These are phyloP conservation scores for Cheilosia impressa DNA, from an alignment of 2,888 invertebrate species.

Conservation along the genomic window DNA sequence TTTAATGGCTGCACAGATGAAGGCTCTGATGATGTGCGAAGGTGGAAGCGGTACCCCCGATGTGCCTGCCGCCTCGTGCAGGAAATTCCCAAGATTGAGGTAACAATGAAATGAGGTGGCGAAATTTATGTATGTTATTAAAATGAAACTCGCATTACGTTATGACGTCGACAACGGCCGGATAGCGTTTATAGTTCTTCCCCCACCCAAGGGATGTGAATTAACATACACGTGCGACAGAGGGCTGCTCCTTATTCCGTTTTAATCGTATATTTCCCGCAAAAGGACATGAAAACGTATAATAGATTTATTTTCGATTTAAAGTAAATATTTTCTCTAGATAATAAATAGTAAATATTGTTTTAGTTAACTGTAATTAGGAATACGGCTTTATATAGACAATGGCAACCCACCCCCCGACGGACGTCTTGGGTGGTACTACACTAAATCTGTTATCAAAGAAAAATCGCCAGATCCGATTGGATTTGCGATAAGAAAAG, in stretches of 20 bases:
- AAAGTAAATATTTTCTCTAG: background rate
- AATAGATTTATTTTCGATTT: background rate
- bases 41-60: slow-evolving; percentile 20
- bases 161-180: slow-evolving; percentile 15
- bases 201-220: slow-evolving; percentile 44
- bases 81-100: slow-evolving; percentile 42
- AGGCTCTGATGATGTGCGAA: slow-evolving; percentile 64
- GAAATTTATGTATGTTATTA: slow-evolving; percentile 73
- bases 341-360: background rate
- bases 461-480: too few species aligned
- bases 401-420: too few species aligned
- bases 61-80: slow-evolving; percentile 12
- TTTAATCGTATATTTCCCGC: background rate
- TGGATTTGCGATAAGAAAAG: too few species aligned
- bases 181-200: slow-evolving; percentile 41
- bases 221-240: slow-evolving; percentile 68
- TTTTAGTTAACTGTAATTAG: background rate
- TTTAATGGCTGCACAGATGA: slow-evolving; percentile 69
- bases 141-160: slow-evolving; percentile 69
- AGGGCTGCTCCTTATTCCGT: background rate
- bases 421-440: too few species aligned
- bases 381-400: too few species aligned
- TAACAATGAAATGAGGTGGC: slow-evolving; percentile 69
- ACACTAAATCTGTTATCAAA: too few species aligned
- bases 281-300: background rate